Evolutionary conservation across 2,888 invertebrate genomes (phyloP), one percentile per base, ranked within the genome.

Genomic region (Xanthorhoe designata): DNA sequence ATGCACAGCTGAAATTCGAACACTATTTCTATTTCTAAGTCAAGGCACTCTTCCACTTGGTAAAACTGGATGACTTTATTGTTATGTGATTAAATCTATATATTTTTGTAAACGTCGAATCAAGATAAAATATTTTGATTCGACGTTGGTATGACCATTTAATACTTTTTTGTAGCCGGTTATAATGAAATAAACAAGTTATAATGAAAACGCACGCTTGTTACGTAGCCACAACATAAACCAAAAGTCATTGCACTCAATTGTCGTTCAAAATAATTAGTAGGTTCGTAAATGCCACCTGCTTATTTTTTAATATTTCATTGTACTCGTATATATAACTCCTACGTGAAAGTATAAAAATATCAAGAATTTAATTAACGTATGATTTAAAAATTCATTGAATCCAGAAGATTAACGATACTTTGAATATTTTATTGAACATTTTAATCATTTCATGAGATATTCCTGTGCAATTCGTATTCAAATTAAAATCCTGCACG

Each of bases 171-270:
- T 24, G 24, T 24, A 24, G 24, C 24, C 24, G n/a, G n/a, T n/a
- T n/a, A n/a, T n/a, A n/a, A n/a, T n/a, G n/a, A n/a, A n/a, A n/a
- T n/a, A n/a, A n/a, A 24, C 24, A 24, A 4, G 24, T 24, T 24
- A 4, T 1, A 3, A 4, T 24, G 24, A 24, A 24, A 24, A 1
- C 24, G 38, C 57, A 45, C 55, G 71, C 73, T 68, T n/a, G 66
- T 53, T 66, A 24, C 57, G 66, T 15, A 49, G 75, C 76, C 70
- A 38, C 13, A 15, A 10, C 61, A 66, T 15, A 47, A 66, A 59
- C 68, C 60, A 42, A 68, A 74, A 59, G 58, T 72, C 71, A 75
- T 73, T 69, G 71, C 64, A 60, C 55, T 64, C 69, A 69, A 77
- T 77, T 73, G 71, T 71, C 70, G 55, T 72, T 70, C 57, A 38